Evolutionary conservation across 1,140 invertebrate genomes (phyloP), one percentile per base, ranked within the genome.

Genomic region (Caenorhabditis elegans): DNA sequence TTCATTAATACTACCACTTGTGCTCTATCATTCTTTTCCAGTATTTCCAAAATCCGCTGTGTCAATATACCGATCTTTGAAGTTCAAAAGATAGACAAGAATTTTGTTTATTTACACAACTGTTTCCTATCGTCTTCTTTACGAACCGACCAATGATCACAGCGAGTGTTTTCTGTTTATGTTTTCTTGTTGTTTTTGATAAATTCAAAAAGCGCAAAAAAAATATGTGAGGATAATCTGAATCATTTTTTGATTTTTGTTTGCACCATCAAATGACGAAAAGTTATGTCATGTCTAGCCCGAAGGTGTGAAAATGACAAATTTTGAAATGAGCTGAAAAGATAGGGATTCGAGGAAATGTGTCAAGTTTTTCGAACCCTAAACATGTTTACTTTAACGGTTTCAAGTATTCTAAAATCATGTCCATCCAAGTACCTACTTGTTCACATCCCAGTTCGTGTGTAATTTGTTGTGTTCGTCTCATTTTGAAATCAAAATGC

Each of bases 91-190:
- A 28, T 60, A n/a, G n/a, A n/a, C 53, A 60, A 28, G 53, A 60
- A 60, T 60, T 31, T 60, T 60, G 53, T 60, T 60, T 60, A 60
- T 60, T 60, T 60, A 28, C 34, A 60, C 53, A 60, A 60, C n/a
- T 17, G 28, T 53, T 53, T 13, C 22, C 17, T 17, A 6, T n/a
- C 11, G 46, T 48, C 49, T 26, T 53, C 28, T 53, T 15, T n/a
- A 17, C 28, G 13, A 31, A 60, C 26, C 53, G 28, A 60, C 28
- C 53, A 60, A 60, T 31, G 53, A 31, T 60, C 53, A 60, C 13
- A 15, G 53, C n/a, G 15, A 31, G 26, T 31, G 31, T 31, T 53
- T 51, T 22, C 22, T 51, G 22, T 19, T 24, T 51, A 15, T 24
- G 24, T 17, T 60, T 22, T 55, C n/a, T 60, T 19, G 3, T 34